Conservation (phyloP, 2,113 vertebrate species). For the Alethe diademata region DNA sequence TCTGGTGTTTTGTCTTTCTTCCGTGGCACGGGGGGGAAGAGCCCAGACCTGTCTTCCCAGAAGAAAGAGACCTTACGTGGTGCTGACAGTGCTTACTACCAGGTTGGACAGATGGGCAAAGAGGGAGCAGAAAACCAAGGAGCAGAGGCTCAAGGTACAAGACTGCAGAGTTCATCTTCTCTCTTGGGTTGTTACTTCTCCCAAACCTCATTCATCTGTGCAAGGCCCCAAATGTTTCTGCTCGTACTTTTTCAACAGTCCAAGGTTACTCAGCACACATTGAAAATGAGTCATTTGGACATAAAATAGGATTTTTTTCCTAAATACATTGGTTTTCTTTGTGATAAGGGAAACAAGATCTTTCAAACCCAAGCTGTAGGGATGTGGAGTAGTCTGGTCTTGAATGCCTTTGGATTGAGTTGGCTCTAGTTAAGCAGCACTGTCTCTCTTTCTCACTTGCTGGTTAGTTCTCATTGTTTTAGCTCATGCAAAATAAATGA, state of each 20-base stretch:
- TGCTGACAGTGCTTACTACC: slow-evolving; percentile 83
- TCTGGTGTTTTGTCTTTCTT: slow-evolving; percentile 83
- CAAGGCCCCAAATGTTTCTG: not conserved
- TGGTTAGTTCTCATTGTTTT: not conserved
- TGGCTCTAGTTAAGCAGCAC: not conserved
- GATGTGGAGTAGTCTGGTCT: not conserved
- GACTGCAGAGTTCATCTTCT: not conserved
- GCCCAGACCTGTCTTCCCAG: slow-evolving; percentile 80
- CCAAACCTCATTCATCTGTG: not conserved
- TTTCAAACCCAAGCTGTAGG: not conserved
- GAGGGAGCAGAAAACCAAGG: slow-evolving; percentile 78
- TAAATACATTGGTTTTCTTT: not conserved
- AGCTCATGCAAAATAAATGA: not conserved
- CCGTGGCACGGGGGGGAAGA: slow-evolving; percentile 81
- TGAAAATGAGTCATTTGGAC: not conserved
- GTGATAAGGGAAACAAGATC: not conserved
- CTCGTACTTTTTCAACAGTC: not conserved
- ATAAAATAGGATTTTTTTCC: not conserved
- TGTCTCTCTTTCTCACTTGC: not conserved
- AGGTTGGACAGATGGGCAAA: slow-evolving; percentile 80
- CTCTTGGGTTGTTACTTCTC: not conserved
- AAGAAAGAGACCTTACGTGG: slow-evolving; percentile 84
- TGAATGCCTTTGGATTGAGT: not conserved
- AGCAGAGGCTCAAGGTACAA: slow-evolving; percentile 73
- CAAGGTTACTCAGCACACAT: not conserved